Evolutionary conservation across 23 tunicate genomes (phyloP), one percentile per base, ranked within the genome.

Genomic region (Clavelina lepadiformis): DNA sequence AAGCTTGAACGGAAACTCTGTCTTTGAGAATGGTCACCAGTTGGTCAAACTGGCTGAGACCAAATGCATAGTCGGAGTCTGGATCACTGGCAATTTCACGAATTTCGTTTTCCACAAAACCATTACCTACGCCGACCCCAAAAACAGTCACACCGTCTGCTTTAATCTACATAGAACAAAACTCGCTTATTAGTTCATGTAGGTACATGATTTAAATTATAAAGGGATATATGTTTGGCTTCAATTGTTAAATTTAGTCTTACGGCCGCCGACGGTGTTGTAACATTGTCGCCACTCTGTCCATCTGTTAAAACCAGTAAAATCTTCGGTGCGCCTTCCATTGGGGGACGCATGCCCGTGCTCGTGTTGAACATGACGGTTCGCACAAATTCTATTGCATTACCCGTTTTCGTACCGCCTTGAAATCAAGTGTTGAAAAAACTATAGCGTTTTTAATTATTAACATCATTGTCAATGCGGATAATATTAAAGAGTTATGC

Each of bases 351-450:
- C 2, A 5, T 34, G 2, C 74, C 74, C 3, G 22, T 47, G 61
- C 3, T 68, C 31, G 1, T 45, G 20, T 28, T 27, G 30, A 68
- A 68, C 1, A 60, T 61, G 3, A 5, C 31, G 4, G 2, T 31
- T 2, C 26, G 45, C 30, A 68, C 53, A 3, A 50, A 15, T 18
- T 31, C 11, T 28, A 68, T 68, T 30, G 60, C 74, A 2, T 26
- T 3, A 15, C 74, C 74, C n/a, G 74, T 68, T 2, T 27, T 3
- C 31, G 74, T 68, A 20, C 74, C 74, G 3, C 74, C 74, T 68
- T 28, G 15, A 53, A 8, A 53, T 5, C 20, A 53, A 53, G 11
- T 41, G 11, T 18, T 54, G n/a, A n/a, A n/a, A n/a, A n/a, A n/a
- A n/a, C n/a, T n/a, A n/a, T n/a, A n/a, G n/a, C n/a, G n/a, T n/a